Evolutionary conservation across 1,140 invertebrate genomes (phyloP), one percentile per base, ranked within the genome.

Genomic region (Drosophila littoralis): DNA sequence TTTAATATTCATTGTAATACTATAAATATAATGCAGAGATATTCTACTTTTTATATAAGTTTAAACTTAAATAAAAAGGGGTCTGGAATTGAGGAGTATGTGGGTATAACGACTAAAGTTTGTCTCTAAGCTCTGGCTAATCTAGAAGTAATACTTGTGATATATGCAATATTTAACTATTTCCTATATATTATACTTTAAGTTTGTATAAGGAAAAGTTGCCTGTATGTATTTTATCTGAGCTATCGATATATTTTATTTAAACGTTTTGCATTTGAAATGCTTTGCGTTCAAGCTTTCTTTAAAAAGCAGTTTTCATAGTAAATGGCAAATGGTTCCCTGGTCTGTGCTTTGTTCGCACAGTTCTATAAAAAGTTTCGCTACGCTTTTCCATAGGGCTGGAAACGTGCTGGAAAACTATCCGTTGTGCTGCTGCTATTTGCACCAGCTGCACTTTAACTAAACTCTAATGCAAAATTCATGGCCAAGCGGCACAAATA

Each of bases 391-490:
- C 22, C 17, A 45, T 59, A 33, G 28, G 1, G 51, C 15, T n/a
- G 22, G 22, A 2, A 13, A 17, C n/a, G 5, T n/a, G 22, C 28
- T 6, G 59, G n/a, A 9, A 10, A n/a, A 10, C 38, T n/a, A 54
- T n/a, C 28, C 60, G n/a, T 22, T 54, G 40, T 22, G 13, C 13
- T 60, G 66, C 40, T 66, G 58, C 59, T 60, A 82, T 80, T 80
- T 74, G 84, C 83, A 89, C 77, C 83, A 88, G 83, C 83, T 88
- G 83, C 83, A 88, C 84, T 88, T 88, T 88, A 88, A 83, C 83
- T 89, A 88, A 88, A 89, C 81, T 88, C 80, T 89, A 78, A 89
- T 88, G 79, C 74, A 88, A 88, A 89, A 88, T 88, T 88, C 83
- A 89, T 88, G 79, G 79, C 57, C 83, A 73, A 71, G 75, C 77